phyloP scores from a whole-genome alignment of 2,113 vertebrate species.

The Glaucomys volans region DNA sequence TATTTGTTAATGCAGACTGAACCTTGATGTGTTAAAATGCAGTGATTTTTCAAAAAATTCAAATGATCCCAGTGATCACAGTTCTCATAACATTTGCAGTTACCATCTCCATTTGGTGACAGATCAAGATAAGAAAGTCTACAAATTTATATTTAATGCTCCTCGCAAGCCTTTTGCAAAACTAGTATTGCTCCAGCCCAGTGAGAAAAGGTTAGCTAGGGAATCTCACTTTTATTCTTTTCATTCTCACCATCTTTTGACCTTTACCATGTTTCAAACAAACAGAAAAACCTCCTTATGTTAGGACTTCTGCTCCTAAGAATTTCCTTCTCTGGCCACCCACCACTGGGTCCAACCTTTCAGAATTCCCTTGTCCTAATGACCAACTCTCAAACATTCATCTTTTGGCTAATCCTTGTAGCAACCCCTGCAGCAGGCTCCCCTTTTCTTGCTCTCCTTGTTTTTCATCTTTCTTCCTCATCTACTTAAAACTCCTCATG shows the following conservation, averaged over 20 bases:
- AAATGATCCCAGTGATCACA: neutral
- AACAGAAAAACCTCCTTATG: neutral
- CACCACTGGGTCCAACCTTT: neutral
- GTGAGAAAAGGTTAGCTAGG: neutral
- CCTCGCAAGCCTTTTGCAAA: neutral
- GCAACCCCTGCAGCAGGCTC: neutral
- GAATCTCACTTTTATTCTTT: neutral
- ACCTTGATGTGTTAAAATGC: neutral
- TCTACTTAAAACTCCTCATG: neutral
- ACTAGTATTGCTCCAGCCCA: neutral
- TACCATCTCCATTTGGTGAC: neutral
- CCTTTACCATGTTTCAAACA: neutral
- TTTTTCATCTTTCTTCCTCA: neutral
- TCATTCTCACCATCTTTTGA: neutral
- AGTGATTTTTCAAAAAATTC: neutral
- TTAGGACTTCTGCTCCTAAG: neutral
- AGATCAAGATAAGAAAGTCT: neutral
- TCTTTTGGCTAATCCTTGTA: neutral
- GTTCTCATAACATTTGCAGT: neutral
- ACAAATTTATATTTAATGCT: neutral
- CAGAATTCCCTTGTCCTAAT: neutral
- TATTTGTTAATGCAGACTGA: neutral
- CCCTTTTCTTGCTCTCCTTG: no score
- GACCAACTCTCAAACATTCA: neutral
- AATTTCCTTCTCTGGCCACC: neutral